Conservation (phyloP, 2,113 vertebrate genomes). For the Hiodon alosoides region DNA sequence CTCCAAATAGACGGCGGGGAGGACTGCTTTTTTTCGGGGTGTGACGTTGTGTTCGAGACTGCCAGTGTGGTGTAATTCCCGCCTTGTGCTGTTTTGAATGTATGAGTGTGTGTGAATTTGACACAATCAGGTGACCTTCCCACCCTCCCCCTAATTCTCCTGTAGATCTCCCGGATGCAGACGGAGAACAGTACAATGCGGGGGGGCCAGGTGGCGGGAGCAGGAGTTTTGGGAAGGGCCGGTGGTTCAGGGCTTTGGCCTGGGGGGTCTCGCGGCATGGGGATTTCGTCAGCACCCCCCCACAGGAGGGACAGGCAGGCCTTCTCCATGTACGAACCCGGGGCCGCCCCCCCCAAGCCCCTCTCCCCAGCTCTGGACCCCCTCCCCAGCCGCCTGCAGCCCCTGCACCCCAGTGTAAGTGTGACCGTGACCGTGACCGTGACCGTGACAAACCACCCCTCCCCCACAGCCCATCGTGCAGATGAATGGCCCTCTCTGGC, state of each 20-base stretch:
- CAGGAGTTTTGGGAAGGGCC: conserved; percentile 50
- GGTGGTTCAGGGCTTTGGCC: conserved; percentile 50
- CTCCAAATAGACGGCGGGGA: no score
- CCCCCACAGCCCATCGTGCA: neutral
- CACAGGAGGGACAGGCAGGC: conserved; percentile 85
- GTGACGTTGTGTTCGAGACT: no score
- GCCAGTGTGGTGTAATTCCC: conserved; percentile 28
- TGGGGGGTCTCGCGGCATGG: conserved; percentile 39
- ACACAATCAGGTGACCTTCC: conserved; percentile 48
- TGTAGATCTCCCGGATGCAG: conserved; percentile 94
- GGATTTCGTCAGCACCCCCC: conserved; percentile 34
- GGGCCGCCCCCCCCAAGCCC: conserved; percentile 75
- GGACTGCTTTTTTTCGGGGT: no score
- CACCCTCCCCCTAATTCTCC: conserved; percentile 31
- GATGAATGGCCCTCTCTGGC: no score
- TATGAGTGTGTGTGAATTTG: conserved; percentile 4
- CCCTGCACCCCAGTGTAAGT: conserved; percentile 84
- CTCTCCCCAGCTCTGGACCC: conserved; percentile 81
- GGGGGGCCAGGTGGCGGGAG: conserved; percentile 62
- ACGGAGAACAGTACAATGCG: conserved; percentile 87
- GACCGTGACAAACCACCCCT: conserved; percentile 17
- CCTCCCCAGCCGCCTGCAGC: conserved; percentile 79
- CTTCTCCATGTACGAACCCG: conserved; percentile 93
- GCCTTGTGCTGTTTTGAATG: conserved; percentile 32
- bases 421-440: conserved; percentile 44